Evolutionary conservation across 2,888 invertebrate species (phyloP), one percentile per base, ranked within the genome.

Genomic region (Drosophila greeni): DNA sequence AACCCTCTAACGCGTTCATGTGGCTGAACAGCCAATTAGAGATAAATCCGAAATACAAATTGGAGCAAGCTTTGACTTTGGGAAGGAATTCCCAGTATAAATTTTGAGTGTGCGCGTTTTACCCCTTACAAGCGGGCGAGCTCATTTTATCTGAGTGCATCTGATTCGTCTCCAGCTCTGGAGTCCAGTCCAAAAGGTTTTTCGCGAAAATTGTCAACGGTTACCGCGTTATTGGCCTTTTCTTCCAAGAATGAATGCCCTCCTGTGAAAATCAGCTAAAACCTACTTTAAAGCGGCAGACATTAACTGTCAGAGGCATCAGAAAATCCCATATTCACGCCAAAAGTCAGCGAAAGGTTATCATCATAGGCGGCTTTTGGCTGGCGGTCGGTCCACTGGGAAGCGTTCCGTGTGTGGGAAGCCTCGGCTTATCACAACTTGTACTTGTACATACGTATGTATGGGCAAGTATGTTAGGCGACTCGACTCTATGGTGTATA

Each of bases 351-450:
- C 37, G 57, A 76, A 57, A 80, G 79, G 79, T 79, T 79, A 79
- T 79, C 85, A 48, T 31, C 45, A 66, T 54, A 61, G 75, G 66
- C 78, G 67, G 69, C 54, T 49, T 59, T 45, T 56, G 56, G 66
- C 55, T 64, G 61, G 36, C 72, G 64, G 66, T 59, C 56, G 66
- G 69, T 66, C 72, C 54, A 72, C 58, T 70, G 68, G 45, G 67
- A 68, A 64, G 68, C 58, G 47, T 77, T 70, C 70, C 79, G 60
- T 75, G 78, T 78, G 78, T 84, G 85, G 85, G 85, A 78, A 84
- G 80, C 45, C 53, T 62, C 29, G 24, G 48, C 82, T 79, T 79
- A 79, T 79, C 85, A 59, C 16, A 33, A 40, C 53, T 31, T 47
- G 56, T 59, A 65, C 42, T 43, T 24, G 39, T 37, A 48, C 53